Conservation (phyloP, 1,140 invertebrate genomes). For the Kradibia gibbosae region DNA sequence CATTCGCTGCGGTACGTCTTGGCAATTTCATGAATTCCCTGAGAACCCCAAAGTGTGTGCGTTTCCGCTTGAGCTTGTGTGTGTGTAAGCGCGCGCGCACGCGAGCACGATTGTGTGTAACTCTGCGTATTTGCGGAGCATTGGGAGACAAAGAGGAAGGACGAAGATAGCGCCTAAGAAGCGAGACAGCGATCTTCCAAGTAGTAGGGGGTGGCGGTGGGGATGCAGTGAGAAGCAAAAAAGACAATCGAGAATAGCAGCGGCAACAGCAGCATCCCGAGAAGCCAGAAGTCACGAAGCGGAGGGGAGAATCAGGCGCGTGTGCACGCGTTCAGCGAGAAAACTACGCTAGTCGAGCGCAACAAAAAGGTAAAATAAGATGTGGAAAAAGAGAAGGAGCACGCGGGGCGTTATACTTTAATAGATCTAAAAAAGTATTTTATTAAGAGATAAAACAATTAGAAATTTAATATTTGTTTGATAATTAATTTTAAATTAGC, state of each 20-base stretch:
- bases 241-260: constrained; percentile 8
- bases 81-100: background rate
- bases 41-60: background rate
- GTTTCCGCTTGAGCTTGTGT: no score
- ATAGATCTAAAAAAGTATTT: constrained; percentile 36
- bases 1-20: constrained; percentile 24
- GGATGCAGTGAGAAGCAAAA: background rate
- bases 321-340: constrained; percentile 37
- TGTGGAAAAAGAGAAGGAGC: background rate
- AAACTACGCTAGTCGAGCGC: constrained; percentile 14
- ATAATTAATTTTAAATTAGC: constrained; percentile 29
- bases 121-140: background rate
- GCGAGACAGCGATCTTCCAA: background rate
- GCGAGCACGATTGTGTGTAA: background rate
- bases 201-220: background rate
- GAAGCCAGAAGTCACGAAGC: background rate
- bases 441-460: constrained; percentile 28
- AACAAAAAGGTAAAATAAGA: constrained; percentile 3
- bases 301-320: constrained; percentile 33
- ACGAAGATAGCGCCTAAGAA: background rate
- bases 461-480: constrained; percentile 12
- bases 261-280: constrained; percentile 3
- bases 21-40: constrained; percentile 45
- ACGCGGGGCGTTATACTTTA: constrained; percentile 26
- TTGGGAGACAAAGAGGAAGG: background rate